A percentile compares a stretch with the other conserved stretches of the same genome.
phyloP scores from a whole-genome alignment of 2,888 invertebrate species.

The Bellardia bayeri region DNA sequence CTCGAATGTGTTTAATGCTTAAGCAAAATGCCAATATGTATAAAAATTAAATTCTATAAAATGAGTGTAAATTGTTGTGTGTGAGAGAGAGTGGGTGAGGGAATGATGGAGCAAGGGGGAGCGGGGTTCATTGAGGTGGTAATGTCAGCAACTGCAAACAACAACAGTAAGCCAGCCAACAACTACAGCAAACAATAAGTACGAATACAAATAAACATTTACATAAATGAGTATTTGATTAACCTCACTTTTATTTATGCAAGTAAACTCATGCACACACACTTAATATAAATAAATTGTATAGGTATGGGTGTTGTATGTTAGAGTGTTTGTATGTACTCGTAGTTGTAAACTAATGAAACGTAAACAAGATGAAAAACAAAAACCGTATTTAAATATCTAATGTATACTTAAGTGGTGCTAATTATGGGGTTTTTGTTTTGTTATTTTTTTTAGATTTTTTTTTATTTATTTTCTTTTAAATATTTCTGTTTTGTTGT shows the following conservation, averaged over 20 bases:
- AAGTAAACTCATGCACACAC: not conserved
- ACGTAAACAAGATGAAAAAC: constrained; percentile 30
- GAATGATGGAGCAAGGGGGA: not conserved
- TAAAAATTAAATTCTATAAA: too few species aligned
- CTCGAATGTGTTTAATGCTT: too few species aligned
- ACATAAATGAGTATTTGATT: constrained; percentile 72
- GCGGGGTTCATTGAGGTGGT: not conserved
- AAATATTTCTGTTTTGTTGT: constrained; percentile 24
- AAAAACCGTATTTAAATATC: constrained; percentile 61
- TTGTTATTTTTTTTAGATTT: not conserved
- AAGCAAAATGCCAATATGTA: too few species aligned
- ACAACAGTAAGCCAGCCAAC: not conserved
- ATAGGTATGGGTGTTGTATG: not conserved
- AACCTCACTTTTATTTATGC: constrained; percentile 65
- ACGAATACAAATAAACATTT: constrained; percentile 65
- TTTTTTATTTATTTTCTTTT: constrained; percentile 44
- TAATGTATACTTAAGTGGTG: constrained; percentile 70
- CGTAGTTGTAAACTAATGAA: not conserved
- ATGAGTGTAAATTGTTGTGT: not conserved
- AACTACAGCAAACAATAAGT: constrained; percentile 41
- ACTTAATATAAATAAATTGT: not conserved
- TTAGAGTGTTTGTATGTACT: constrained; percentile 2
- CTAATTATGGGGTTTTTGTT: constrained; percentile 68
- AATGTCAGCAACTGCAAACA: constrained; percentile 19
- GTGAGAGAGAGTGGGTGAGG: not conserved